Evolutionary conservation across 1,140 invertebrate species (phyloP).

Genomic region (Chionoecetes opilio): DNA sequence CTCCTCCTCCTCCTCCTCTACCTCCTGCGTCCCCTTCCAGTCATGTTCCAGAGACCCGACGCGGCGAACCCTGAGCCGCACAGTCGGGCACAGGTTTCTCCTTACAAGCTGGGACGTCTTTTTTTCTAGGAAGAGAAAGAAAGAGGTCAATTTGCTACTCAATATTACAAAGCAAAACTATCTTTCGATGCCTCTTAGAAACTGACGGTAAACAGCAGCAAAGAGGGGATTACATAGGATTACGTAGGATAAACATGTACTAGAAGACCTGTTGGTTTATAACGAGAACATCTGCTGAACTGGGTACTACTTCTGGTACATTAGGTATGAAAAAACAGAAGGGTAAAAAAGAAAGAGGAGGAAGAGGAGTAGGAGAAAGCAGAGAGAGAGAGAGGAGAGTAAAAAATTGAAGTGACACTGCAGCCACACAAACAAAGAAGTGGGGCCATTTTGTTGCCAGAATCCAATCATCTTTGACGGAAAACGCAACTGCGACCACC

Average conservation of each 20-base stretch:
- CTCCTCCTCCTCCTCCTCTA: too few relatives aligned
- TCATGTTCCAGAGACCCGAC: background rate
- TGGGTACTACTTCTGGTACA: too few relatives aligned
- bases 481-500: background rate
- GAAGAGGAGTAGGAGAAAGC: too few relatives aligned
- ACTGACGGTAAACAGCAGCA: background rate
- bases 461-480: slow-evolving; percentile 9
- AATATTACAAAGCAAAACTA: background rate
- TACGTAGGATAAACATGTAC: too few relatives aligned
- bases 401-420: background rate
- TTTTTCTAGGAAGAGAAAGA: background rate
- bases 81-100: background rate
- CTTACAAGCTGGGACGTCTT: background rate
- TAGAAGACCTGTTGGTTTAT: too few relatives aligned
- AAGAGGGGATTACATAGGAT: too few relatives aligned
- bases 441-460: background rate
- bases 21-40: background rate
- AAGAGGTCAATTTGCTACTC: background rate
- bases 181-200: background rate
- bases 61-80: background rate
- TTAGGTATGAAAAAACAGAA: too few relatives aligned
- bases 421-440: background rate
- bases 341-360: too few relatives aligned
- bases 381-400: too few relatives aligned
- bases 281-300: too few relatives aligned